Evolutionary conservation across 2,113 vertebrate genomes (phyloP), one percentile per base, ranked within the genome.

Genomic region (Scomber japonicus): DNA sequence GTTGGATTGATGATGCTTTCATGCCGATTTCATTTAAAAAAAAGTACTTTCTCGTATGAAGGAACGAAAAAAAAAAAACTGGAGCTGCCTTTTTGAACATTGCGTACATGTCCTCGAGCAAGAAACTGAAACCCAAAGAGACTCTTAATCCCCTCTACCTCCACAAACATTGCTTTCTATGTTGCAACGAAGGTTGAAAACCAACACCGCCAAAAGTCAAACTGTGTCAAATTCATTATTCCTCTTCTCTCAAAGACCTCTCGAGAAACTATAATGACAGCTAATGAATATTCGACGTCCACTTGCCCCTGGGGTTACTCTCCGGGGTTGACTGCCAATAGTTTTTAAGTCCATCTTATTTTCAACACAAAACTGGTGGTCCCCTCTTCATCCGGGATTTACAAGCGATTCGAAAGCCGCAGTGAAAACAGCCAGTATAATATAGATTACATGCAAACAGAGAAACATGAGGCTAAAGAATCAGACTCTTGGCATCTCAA

Each of bases 311-410:
- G 40, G 40, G 59, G 35, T 51, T 71, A 46, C 56, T 75, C 46
- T 54, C 51, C 66, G 27, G 5, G 1, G 46, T 7, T 12, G 2
- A 35, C 74, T 82, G 69, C 72, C 83, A 75, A 13, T 11, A 46
- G 11, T 74, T 85, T 78, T 21, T 6, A 66, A 24, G 35, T 48
- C 46, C 50, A 11, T 17, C 3, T 1, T 44, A 31, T 31, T 83
- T 73, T 55, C 44, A 27, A 17, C 56, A 2, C 46, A 24, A 50
- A 83, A 71, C 1, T 19, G 88, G 84, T 88, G 90, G 90, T 89
- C 90, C 81, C 5, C 69, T 61, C 73, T 10, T 89, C 83, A 78
- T 56, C 45, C 13, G 4, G 60, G 60, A 86, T 86, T 86, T 83
- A 82, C 69, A 45, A 16, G 46, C 53, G 4, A 5, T 30, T 64